Evolutionary conservation across 2,888 invertebrate genomes (phyloP).

Genomic region (Lochmaea crataegi): DNA sequence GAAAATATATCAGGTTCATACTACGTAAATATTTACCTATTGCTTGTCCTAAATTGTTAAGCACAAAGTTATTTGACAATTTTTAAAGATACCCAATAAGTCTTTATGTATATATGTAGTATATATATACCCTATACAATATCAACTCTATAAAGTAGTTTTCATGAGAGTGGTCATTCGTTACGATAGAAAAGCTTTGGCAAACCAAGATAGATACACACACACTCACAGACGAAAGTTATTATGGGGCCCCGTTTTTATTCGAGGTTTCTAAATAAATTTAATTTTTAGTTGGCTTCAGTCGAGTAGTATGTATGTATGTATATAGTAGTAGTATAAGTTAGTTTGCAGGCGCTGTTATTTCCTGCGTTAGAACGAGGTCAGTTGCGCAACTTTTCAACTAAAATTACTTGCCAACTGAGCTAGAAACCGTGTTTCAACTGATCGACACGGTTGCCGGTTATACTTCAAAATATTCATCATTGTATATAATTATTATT

Average conservation of each 20-base stretch:
- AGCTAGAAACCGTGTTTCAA: slow-evolving; percentile 51
- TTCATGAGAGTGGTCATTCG: background rate
- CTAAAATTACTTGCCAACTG: slow-evolving; percentile 51
- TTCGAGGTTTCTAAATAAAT: slow-evolving; percentile 30
- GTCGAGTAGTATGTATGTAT: background rate
- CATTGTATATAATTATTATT: background rate
- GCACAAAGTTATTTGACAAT: too few relatives aligned
- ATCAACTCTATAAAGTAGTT: too few relatives aligned
- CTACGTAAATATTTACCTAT: too few relatives aligned
- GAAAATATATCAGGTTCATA: too few relatives aligned
- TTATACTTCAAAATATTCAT: background rate
- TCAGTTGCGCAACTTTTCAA: slow-evolving; percentile 52
- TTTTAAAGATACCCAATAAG: too few relatives aligned
- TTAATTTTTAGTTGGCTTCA: slow-evolving; percentile 30
- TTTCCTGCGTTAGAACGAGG: slow-evolving; percentile 52
- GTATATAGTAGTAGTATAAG: slow-evolving; percentile 2
- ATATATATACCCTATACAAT: too few relatives aligned
- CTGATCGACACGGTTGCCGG: slow-evolving; percentile 22
- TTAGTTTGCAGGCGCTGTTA: slow-evolving; percentile 36
- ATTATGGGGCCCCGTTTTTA: slow-evolving; percentile 30
- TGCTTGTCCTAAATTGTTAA: too few relatives aligned
- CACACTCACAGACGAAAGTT: slow-evolving; percentile 1
- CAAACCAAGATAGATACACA: slow-evolving; percentile 8
- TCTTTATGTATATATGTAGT: too few relatives aligned
- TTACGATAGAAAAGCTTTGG: background rate